Evolutionary conservation across 2,113 vertebrate genomes (phyloP).

Genomic region (Callaeas wilsoni): DNA sequence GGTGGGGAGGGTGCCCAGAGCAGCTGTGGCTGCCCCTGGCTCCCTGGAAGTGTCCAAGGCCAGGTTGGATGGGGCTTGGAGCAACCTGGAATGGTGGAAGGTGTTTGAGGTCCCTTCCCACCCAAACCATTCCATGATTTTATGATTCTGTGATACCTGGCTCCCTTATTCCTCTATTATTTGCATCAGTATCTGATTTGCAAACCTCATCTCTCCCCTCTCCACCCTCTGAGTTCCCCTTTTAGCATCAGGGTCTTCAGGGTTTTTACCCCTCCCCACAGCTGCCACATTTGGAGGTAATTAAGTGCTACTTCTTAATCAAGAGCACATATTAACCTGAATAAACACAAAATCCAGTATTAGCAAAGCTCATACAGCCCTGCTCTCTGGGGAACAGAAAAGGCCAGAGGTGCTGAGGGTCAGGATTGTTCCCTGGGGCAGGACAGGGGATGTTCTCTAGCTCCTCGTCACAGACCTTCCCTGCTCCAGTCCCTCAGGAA

Average conservation of each 20-base stretch:
- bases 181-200: neutral
- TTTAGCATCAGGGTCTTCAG: neutral
- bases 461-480: neutral
- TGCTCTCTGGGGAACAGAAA: neutral
- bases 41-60: neutral
- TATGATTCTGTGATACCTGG: neutral
- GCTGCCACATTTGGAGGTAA: neutral
- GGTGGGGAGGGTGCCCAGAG: neutral
- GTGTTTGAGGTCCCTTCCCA: neutral
- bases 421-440: neutral
- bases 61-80: neutral
- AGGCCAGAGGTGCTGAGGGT: neutral
- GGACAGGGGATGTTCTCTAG: neutral
- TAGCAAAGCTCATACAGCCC: neutral
- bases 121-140: neutral
- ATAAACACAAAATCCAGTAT: neutral
- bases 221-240: neutral
- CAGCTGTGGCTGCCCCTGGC: neutral
- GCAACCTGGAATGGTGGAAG: rapidly evolving
- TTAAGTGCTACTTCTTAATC: neutral
- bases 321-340: neutral
- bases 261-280: neutral
- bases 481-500: neutral
- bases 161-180: neutral
- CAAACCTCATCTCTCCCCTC: neutral